A percentile compares a stretch with the other conserved stretches of the same genome.
phyloP scores from a whole-genome alignment of 2,888 invertebrate species.

The Incurvaria masculella region DNA sequence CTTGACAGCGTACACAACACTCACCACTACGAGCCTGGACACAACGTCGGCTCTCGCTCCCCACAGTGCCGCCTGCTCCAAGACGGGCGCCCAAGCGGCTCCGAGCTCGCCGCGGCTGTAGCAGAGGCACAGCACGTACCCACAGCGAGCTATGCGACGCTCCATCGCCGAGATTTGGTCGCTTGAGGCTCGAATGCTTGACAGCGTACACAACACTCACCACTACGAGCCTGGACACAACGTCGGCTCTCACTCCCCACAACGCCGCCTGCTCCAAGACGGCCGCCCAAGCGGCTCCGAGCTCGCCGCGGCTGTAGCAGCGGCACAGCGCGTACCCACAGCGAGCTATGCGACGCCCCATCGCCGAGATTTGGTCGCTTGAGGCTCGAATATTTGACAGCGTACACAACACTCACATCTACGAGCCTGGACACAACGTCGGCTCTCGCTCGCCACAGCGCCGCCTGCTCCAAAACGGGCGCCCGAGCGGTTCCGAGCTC shows the following conservation, averaged over 20 bases:
- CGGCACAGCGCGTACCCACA: background rate
- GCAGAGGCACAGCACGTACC: too few relatives aligned
- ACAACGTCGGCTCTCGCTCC: too few relatives aligned
- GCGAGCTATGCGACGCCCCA: background rate
- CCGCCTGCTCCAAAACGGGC: constrained; percentile 15
- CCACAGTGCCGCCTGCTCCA: too few relatives aligned
- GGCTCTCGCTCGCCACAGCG: constrained; percentile 15
- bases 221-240: constrained; percentile 20
- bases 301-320: constrained; percentile 12
- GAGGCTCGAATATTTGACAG: background rate
- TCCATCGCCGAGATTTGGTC: too few relatives aligned
- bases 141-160: too few relatives aligned
- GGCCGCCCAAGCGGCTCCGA: constrained; percentile 20
- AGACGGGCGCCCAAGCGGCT: too few relatives aligned
- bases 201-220: too few relatives aligned
- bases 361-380: background rate
- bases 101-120: too few relatives aligned
- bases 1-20: too few relatives aligned
- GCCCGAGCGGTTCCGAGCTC: constrained; percentile 13
- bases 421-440: constrained; percentile 12
- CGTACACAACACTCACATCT: constrained; percentile 12
- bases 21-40: too few relatives aligned
- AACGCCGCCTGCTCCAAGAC: constrained; percentile 20
- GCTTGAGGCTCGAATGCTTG: too few relatives aligned
- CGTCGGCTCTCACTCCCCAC: constrained; percentile 20